phyloP scores from a whole-genome alignment of 2,888 invertebrate species.

The Galeruca laticollis region DNA sequence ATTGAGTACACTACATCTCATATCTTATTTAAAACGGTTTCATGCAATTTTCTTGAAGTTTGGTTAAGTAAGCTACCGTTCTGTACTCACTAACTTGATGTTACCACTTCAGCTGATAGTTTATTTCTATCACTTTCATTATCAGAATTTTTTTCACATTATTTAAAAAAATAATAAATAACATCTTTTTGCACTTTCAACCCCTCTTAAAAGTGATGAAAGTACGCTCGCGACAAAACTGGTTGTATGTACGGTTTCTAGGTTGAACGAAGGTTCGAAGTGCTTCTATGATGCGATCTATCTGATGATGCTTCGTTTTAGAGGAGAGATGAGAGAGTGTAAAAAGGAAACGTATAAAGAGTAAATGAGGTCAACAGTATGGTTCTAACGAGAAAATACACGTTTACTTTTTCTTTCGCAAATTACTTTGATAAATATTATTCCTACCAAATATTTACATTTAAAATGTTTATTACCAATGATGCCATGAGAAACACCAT shows the following conservation, averaged over 20 bases:
- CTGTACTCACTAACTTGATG: too few relatives aligned
- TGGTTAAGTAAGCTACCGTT: too few relatives aligned
- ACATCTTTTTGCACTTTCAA: too few relatives aligned
- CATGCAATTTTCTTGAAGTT: too few relatives aligned
- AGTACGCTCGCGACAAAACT: not conserved
- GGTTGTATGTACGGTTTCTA: conserved; percentile 5
- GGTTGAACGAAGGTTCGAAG: conserved; percentile 10
- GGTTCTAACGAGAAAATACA: conserved; percentile 13
- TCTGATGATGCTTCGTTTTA: conserved; percentile 20
- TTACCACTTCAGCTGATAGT: too few relatives aligned
- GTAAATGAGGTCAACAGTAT: conserved; percentile 13
- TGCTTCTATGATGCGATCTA: conserved; percentile 15
- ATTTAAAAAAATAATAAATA: too few relatives aligned
- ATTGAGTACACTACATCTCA: too few relatives aligned
- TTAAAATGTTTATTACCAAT: not conserved
- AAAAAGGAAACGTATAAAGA: conserved; percentile 15
- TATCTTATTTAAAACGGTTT: too few relatives aligned
- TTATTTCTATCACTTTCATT: too few relatives aligned
- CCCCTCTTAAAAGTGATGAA: not conserved
- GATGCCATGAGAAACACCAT: too few relatives aligned
- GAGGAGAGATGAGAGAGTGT: conserved; percentile 15
- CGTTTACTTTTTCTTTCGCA: conserved; percentile 1
- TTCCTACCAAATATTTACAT: not conserved
- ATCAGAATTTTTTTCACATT: too few relatives aligned
- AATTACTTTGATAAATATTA: not conserved